Percentiles rank a stretch among this genome's conserved stretches.
Evolutionary conservation across 2,113 vertebrate genomes (phyloP).

Genomic region (Laterallus jamaicensis): DNA sequence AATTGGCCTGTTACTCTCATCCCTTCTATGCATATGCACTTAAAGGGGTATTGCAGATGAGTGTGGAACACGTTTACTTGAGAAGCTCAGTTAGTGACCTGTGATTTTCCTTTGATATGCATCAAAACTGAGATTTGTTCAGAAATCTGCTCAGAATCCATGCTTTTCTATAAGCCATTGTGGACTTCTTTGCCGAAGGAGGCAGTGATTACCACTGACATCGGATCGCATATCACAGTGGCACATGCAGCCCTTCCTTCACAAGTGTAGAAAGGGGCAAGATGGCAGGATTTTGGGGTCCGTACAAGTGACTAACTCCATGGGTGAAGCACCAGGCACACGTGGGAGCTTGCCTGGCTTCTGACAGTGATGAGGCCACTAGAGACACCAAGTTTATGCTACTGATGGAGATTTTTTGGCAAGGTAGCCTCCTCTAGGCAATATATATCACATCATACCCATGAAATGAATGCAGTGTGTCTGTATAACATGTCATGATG

Average conservation of each 20-base stretch:
- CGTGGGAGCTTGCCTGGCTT: neutral
- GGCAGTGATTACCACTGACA: neutral
- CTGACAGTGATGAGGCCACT: neutral
- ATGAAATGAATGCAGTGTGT: neutral
- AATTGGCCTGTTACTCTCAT: neutral
- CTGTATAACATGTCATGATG: neutral
- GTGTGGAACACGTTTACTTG: neutral
- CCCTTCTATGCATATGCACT: neutral
- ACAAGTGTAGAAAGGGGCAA: neutral
- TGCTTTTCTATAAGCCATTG: neutral
- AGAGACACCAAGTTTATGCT: neutral
- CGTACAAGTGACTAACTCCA: neutral
- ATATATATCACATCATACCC: fast-evolving
- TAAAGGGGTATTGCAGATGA: neutral
- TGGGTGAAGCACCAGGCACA: neutral
- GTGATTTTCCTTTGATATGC: neutral
- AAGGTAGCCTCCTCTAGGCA: neutral
- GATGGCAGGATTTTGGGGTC: neutral
- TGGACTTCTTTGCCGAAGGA: neutral
- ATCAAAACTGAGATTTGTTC: neutral
- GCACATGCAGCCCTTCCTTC: neutral
- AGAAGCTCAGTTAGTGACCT: neutral
- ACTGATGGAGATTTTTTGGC: neutral
- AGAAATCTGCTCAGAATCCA: neutral
- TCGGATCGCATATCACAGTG: neutral